These are phyloP conservation scores for Tillus elongatus DNA, from an alignment of 2,888 invertebrate species.

Conservation along the genomic window DNA sequence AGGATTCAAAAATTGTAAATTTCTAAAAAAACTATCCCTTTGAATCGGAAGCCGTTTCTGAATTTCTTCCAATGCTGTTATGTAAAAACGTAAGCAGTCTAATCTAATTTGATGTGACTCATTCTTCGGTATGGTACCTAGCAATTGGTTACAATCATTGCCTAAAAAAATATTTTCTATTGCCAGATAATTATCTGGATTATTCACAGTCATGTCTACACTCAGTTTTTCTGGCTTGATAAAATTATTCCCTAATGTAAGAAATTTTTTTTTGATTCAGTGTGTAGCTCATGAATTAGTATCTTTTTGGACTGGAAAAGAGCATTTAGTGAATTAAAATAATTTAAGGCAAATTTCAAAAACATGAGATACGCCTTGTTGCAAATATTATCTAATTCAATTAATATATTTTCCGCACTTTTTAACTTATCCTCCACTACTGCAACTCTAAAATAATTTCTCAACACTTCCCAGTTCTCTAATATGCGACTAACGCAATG, in stretches of 20 bases:
- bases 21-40: too few relatives aligned
- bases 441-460: constrained; percentile 9
- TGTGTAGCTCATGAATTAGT: constrained; percentile 8
- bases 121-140: too few relatives aligned
- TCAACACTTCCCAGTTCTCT: constrained; percentile 12
- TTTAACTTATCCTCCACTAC: constrained; percentile 11
- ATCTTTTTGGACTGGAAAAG: constrained; percentile 13
- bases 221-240: too few relatives aligned
- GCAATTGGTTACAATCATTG: too few relatives aligned
- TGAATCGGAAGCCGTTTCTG: not conserved
- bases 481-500: constrained; percentile 11
- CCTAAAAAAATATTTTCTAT: too few relatives aligned
- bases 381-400: constrained; percentile 10
- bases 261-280: too few relatives aligned
- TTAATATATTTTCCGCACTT: too few relatives aligned
- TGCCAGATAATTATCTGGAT: not conserved
- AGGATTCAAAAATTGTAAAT: too few relatives aligned
- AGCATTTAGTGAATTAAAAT: constrained; percentile 12
- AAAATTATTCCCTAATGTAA: too few relatives aligned
- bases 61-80: not conserved
- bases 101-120: too few relatives aligned
- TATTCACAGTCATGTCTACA: not conserved
- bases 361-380: constrained; percentile 10
- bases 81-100: too few relatives aligned
- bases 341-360: constrained; percentile 11